Evolutionary conservation across 1,140 invertebrate species (phyloP), one percentile per base, ranked within the genome.

Genomic region (Drosophila orosa): DNA sequence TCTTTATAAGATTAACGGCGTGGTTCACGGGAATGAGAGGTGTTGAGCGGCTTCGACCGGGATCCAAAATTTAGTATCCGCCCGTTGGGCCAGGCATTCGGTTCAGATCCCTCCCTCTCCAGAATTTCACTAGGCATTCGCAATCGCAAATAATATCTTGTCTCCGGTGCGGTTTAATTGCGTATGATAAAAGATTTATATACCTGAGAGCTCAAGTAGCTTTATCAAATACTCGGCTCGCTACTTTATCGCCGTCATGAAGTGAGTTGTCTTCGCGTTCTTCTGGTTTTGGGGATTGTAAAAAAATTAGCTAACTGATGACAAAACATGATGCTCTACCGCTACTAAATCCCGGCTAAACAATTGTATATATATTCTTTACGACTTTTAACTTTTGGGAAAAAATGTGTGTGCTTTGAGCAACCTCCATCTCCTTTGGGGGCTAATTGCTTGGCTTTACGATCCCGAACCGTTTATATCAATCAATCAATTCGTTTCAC

Each of bases 141-240:
- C 47, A 50, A 45, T 29, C 56, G 42, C 39, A 48, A 29, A 39
- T 17, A 55, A 55, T 27, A 61, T 50, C 39, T 75, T 66, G 60
- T 74, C 42, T 54, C 29, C 13, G 17, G 17, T n/a, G 45, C 33
- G 19, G 24, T n/a, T 67, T 67, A 75, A 67, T 67, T 45, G 47
- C 39, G 68, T 75, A 61, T 72, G 54, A 79, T 86, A 86, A 82
- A 87, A 77, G 75, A 86, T 86, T 87, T 85, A 85, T 78, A 48
- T 39, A 39, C 55, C 42, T 22, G 24, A 37, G 29, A 42, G 47
- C 48, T 50, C 42, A 48, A 66, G 83, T 87, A 86, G 78, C 78
- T 75, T 84, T 74, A 71, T 55, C 80, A 84, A 83, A 79, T 62
- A 82, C 31, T 45, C 27, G 45, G 39, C 19, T 40, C 29, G 59